Evolutionary conservation across 2,113 vertebrate genomes (phyloP).

Genomic region (Okapia johnstoni): DNA sequence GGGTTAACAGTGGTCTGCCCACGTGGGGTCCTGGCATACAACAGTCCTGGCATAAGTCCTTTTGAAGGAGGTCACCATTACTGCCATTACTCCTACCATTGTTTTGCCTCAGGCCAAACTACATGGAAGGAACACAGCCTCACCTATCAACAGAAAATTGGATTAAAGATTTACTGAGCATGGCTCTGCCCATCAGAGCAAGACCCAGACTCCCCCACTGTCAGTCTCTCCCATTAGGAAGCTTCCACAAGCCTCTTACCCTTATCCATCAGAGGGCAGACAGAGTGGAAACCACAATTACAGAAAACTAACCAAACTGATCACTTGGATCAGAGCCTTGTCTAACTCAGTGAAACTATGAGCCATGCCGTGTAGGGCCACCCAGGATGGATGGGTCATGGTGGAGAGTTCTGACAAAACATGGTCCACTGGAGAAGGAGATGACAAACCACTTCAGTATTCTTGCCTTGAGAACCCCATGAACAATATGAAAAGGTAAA

Average conservation of each 20-base stretch:
- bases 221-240: neutral
- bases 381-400: neutral
- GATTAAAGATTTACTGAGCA: neutral
- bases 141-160: neutral
- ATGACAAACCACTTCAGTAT: neutral
- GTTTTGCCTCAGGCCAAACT: neutral
- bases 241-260: neutral
- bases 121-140: neutral
- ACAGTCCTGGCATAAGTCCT: neutral
- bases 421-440: neutral
- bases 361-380: neutral
- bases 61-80: neutral
- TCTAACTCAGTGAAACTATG: neutral
- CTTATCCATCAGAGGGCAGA: neutral
- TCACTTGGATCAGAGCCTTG: neutral
- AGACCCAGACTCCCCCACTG: neutral
- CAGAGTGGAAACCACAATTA: neutral
- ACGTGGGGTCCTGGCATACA: neutral
- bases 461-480: neutral
- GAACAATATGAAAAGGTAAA: neutral
- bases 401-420: neutral
- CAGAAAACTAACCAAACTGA: neutral
- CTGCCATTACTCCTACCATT: neutral
- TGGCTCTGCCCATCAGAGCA: neutral
- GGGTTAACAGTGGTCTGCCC: neutral